Base-by-base conservation (phyloP, 2,888 invertebrate genomes). In the Papilio protenor region DNA sequence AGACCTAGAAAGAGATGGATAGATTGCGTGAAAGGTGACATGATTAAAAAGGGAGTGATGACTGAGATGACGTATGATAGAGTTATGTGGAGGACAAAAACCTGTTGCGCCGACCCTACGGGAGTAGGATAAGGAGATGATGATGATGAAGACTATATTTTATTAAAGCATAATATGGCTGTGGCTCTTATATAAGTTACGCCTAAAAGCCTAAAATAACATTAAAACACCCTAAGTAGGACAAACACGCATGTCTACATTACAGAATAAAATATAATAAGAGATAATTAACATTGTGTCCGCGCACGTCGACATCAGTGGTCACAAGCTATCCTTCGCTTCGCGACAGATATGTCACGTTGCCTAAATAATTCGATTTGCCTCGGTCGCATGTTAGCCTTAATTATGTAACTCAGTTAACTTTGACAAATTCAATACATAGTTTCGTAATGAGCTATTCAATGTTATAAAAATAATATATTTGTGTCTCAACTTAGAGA, bases 311-410 rank as follows among this genome's bases (percentile, higher is more conserved):
- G 18, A 14, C 23, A 8, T 23, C 4, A 27, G 40, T 8, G 4
- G 40, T 45, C 45, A 69, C 66, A 45, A 40, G 64, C 33, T 55
- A 21, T 72, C 21, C 45, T 73, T 23, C 1, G 27, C 72, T 16
- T 2, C 27, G 27, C 27, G 27, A 27, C n/a, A n/a, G n/a, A n/a
- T 40, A 0, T 12, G 27, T 47, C 76, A 76, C 70, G 59, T 71
- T 70, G 33, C 33, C 45, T 33, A 59, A n/a, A 70, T 76, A 71
- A 76, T 59, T 59, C 23, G 59, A 76, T 76, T 71, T 76, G 70
- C 47, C n/a, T 45, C 55, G n/a, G 70, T 57, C 76, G n/a, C 76
- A 45, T 18, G 70, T 57, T 45, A 21, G 21, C n/a, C 27, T 71
- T 76, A 70, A 76, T 76, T 59, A 47, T 49, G 8, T 71, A 76